Evolutionary conservation across 2,888 invertebrate genomes (phyloP).

Genomic region (Leistus spinibarbis): DNA sequence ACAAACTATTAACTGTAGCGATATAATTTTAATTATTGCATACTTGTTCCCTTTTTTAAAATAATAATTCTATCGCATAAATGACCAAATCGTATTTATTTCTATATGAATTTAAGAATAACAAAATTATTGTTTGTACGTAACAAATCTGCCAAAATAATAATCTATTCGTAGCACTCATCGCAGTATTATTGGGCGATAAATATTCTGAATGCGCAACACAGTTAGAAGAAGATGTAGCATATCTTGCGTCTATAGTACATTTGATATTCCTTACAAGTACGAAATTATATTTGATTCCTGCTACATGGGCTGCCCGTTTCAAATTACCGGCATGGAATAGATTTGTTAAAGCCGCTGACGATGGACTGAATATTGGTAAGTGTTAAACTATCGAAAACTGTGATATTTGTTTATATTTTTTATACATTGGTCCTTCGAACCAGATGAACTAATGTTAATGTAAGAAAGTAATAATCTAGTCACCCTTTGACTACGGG

Average conservation of each 20-base stretch:
- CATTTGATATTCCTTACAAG: slow-evolving; percentile 77
- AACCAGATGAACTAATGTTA: too few species aligned
- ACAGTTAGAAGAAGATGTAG: slow-evolving; percentile 58
- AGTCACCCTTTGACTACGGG: too few species aligned
- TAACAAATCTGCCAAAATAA: too few species aligned
- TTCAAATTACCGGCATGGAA: slow-evolving; percentile 73
- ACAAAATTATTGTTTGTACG: too few species aligned
- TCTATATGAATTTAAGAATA: too few species aligned
- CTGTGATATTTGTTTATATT: not conserved
- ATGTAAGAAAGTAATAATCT: too few species aligned
- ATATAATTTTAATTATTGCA: too few species aligned
- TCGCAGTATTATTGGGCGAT: slow-evolving; percentile 57
- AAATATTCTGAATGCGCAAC: slow-evolving; percentile 46
- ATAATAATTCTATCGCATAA: too few species aligned
- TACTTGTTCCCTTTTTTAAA: too few species aligned
- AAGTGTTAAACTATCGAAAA: slow-evolving; percentile 46
- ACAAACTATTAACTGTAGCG: too few species aligned
- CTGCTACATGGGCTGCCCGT: slow-evolving; percentile 68
- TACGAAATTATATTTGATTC: slow-evolving; percentile 70
- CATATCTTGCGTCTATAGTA: slow-evolving; percentile 66
- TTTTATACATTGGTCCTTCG: too few species aligned
- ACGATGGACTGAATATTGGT: slow-evolving; percentile 67
- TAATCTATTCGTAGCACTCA: slow-evolving; percentile 50
- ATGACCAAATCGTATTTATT: too few species aligned
- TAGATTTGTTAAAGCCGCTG: slow-evolving; percentile 72